These are phyloP conservation scores for Scrobipalpa atriplicella DNA, from an alignment of 2,888 invertebrate genomes.

Conservation along the genomic window DNA sequence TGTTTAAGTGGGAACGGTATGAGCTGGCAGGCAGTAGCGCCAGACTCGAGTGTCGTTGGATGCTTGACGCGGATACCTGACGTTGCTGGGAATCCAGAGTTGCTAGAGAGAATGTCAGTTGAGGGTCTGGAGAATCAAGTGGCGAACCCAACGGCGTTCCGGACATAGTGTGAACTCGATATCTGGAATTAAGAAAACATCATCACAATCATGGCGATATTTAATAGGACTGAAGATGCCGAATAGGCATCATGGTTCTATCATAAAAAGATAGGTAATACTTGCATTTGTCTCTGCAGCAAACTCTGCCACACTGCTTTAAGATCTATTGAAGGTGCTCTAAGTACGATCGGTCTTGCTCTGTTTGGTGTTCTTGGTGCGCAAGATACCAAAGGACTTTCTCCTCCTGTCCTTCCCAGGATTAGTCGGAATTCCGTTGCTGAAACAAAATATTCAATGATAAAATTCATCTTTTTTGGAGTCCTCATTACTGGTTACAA, in stretches of 20 bases:
- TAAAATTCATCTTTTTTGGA: neutral
- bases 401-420: slow-evolving; percentile 87
- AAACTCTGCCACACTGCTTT: slow-evolving; percentile 96
- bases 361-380: slow-evolving; percentile 87
- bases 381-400: slow-evolving; percentile 89
- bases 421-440: slow-evolving; percentile 94
- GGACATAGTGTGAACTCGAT: slow-evolving; percentile 91
- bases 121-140: slow-evolving; percentile 91
- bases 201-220: neutral
- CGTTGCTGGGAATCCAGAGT: slow-evolving; percentile 84
- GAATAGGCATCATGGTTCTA: too few relatives aligned
- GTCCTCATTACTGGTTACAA: neutral
- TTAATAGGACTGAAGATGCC: too few relatives aligned
- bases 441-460: slow-evolving; percentile 50
- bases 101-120: slow-evolving; percentile 84
- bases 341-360: slow-evolving; percentile 87
- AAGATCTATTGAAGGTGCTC: slow-evolving; percentile 92
- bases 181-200: slow-evolving; percentile 80
- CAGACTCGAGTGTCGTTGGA: slow-evolving; percentile 74
- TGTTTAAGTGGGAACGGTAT: slow-evolving; percentile 76
- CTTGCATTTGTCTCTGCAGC: slow-evolving; percentile 93
- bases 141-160: slow-evolving; percentile 92
- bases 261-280: slow-evolving; percentile 34
- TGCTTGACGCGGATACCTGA: slow-evolving; percentile 84
- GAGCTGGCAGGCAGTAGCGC: slow-evolving; percentile 77